phyloP scores from a whole-genome alignment of 2,888 invertebrate genomes.

The Melanostoma mellinum region DNA sequence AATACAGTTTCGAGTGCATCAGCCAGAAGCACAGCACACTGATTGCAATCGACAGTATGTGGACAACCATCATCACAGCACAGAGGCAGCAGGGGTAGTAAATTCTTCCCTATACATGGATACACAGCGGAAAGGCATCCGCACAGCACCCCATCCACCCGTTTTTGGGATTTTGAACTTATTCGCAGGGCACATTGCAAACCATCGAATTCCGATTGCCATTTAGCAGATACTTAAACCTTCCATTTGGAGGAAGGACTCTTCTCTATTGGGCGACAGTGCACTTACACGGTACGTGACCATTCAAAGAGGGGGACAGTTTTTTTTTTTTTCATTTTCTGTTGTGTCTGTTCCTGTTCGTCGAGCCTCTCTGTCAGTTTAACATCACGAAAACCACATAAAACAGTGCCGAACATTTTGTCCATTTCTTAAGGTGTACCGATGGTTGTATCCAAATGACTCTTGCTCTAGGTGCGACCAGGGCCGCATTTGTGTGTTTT shows the following conservation, averaged over 20 bases:
- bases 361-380: slow-evolving; percentile 43
- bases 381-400: slow-evolving; percentile 72
- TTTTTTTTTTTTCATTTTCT: slow-evolving; percentile 8
- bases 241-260: slow-evolving; percentile 53
- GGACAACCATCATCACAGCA: background rate
- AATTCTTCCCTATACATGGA: slow-evolving; percentile 47
- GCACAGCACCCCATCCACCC: slow-evolving; percentile 52
- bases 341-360: slow-evolving; percentile 6
- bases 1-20: slow-evolving; percentile 44
- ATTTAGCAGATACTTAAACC: slow-evolving; percentile 72
- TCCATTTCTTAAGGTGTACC: slow-evolving; percentile 48
- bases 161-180: slow-evolving; percentile 45
- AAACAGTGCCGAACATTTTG: slow-evolving; percentile 72
- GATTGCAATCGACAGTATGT: slow-evolving; percentile 68
- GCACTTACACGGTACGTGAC: slow-evolving; percentile 71
- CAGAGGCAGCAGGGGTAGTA: background rate
- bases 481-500: background rate
- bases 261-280: slow-evolving; percentile 51
- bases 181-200: slow-evolving; percentile 38
- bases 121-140: slow-evolving; percentile 68
- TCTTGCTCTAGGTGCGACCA: slow-evolving; percentile 11
- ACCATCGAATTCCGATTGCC: slow-evolving; percentile 67
- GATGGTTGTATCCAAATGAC: slow-evolving; percentile 9
- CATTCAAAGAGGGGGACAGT: slow-evolving; percentile 25
- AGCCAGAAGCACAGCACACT: slow-evolving; percentile 60